These are phyloP conservation scores for Pseudomugil tenellus DNA, from an alignment of 2,797 vertebrate genomes.

Conservation along the genomic window DNA sequence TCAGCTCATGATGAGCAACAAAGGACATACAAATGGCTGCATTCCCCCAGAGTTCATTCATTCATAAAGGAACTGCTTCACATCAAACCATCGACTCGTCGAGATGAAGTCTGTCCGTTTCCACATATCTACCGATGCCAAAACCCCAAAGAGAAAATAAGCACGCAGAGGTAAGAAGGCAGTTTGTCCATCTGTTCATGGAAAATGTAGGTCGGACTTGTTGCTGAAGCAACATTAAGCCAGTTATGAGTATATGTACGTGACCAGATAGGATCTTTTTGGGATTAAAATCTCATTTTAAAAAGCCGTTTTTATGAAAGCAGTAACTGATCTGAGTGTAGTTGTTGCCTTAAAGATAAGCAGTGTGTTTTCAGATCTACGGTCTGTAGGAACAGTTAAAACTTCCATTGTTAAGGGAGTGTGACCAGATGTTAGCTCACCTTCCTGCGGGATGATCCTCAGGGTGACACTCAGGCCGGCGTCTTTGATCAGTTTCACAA, in stretches of 20 bases:
- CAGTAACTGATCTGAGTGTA: background rate
- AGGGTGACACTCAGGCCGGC: slow-evolving; percentile 97
- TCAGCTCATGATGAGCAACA: background rate
- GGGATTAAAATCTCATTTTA: slow-evolving; percentile 8
- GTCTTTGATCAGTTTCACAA: slow-evolving; percentile 99
- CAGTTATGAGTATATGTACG: background rate
- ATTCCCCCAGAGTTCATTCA: background rate
- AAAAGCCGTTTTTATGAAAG: background rate
- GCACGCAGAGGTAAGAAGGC: background rate
- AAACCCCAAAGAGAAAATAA: background rate
- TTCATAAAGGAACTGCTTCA: background rate
- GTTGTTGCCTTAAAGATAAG: background rate
- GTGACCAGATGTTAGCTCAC: slow-evolving; percentile 79
- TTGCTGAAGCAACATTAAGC: background rate
- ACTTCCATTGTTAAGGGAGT: background rate
- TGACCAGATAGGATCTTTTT: background rate
- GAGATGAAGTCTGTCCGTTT: background rate
- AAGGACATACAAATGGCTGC: background rate
- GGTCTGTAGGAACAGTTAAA: too few relatives aligned
- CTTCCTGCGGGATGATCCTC: slow-evolving; percentile 97
- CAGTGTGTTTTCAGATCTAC: too few relatives aligned
- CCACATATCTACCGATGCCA: background rate
- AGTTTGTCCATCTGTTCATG: background rate
- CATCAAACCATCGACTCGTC: background rate
- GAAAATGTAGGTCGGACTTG: background rate